These are phyloP conservation scores for Tetragonula clypearis DNA, from an alignment of 1,140 invertebrate species.

Conservation along the genomic window DNA sequence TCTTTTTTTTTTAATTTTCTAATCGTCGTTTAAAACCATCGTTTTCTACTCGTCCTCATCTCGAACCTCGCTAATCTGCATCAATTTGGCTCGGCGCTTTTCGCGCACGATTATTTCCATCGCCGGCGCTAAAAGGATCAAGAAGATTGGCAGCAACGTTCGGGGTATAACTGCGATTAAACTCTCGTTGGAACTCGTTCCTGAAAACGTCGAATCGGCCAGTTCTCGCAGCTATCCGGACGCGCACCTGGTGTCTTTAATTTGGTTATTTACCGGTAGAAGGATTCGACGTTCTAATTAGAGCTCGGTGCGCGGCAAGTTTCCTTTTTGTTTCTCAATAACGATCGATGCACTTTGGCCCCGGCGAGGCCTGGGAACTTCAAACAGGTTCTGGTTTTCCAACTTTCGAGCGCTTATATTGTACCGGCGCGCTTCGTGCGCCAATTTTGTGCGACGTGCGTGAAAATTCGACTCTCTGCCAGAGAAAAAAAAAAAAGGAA, in stretches of 20 bases:
- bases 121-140: background rate
- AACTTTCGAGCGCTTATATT: no score
- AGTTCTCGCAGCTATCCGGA: background rate
- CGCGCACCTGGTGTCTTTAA: background rate
- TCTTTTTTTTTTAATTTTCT: no score
- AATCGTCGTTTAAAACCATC: no score
- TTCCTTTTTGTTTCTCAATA: background rate
- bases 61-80: no score
- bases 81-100: no score
- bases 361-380: background rate
- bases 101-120: no score
- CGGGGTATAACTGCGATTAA: no score
- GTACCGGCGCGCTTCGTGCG: no score
- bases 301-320: background rate
- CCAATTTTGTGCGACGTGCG: background rate
- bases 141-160: background rate
- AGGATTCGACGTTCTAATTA: background rate
- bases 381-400: background rate
- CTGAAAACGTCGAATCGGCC: background rate
- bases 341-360: background rate
- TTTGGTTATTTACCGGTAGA: background rate
- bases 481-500: no score
- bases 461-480: background rate
- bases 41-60: no score
- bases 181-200: background rate